Conservation (phyloP, 2,113 vertebrate species). For the Odontesthes bonariensis region DNA sequence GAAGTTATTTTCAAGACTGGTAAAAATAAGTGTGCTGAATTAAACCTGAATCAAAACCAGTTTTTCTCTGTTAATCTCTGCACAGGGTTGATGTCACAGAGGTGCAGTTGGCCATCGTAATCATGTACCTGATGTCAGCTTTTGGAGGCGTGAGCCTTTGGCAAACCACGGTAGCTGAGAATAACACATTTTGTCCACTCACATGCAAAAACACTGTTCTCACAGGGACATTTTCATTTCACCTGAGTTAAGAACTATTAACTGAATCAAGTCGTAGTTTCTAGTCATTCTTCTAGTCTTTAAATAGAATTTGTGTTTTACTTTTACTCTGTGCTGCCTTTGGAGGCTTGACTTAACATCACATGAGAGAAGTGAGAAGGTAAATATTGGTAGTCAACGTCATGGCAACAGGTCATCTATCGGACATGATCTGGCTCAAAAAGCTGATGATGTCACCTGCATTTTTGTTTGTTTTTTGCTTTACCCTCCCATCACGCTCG, state of each 20-base stretch:
- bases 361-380: slow-evolving; percentile 78
- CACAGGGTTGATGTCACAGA: slow-evolving; percentile 96
- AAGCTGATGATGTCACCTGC: slow-evolving; percentile 73
- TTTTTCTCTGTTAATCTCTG: not conserved
- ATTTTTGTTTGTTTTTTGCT: slow-evolving; percentile 58
- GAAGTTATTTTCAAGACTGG: no score
- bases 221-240: slow-evolving; percentile 58
- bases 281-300: slow-evolving; percentile 59
- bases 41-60: not conserved
- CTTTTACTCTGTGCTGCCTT: slow-evolving; percentile 81
- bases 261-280: slow-evolving; percentile 32
- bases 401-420: slow-evolving; percentile 74
- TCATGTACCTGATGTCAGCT: slow-evolving; percentile 90
- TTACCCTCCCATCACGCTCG: slow-evolving; percentile 71
- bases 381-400: slow-evolving; percentile 77
- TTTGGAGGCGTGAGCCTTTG: slow-evolving; percentile 89
- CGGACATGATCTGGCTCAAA: slow-evolving; percentile 75
- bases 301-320: slow-evolving; percentile 80
- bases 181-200: not conserved
- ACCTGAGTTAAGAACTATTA: slow-evolving; percentile 31
- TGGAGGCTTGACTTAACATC: slow-evolving; percentile 80
- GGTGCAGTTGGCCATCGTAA: slow-evolving; percentile 89
- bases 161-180: slow-evolving; percentile 86
- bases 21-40: no score
- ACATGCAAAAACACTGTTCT: slow-evolving; percentile 4